Conservation (phyloP, 2,113 vertebrate species). For the Drymodes brunneopygia region DNA sequence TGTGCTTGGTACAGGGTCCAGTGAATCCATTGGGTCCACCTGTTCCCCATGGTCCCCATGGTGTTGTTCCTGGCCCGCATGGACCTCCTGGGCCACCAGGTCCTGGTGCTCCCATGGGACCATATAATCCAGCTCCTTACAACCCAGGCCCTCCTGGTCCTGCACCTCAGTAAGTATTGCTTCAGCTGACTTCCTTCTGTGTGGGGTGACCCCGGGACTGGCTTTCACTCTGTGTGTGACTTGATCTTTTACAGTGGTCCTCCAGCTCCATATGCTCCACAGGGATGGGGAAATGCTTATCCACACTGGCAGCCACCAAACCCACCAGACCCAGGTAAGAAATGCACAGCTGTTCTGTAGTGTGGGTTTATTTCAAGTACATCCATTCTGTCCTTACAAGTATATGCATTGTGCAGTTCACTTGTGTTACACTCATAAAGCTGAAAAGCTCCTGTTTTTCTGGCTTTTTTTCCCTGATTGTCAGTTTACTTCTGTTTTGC, state of each 20-base stretch:
- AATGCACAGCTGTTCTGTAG: background rate
- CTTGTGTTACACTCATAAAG: background rate
- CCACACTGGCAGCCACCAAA: slow-evolving; percentile 96
- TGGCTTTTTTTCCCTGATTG: background rate
- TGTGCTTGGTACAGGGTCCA: slow-evolving; percentile 78
- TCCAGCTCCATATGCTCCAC: slow-evolving; percentile 93
- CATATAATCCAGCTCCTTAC: slow-evolving; percentile 95
- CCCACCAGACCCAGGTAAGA: slow-evolving; percentile 93
- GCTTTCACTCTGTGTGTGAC: background rate
- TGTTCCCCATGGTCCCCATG: slow-evolving; percentile 93
- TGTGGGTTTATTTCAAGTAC: background rate
- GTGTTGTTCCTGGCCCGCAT: slow-evolving; percentile 89
- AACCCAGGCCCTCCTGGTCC: slow-evolving; percentile 94
- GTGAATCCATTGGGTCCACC: slow-evolving; percentile 96
- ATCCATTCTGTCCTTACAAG: background rate
- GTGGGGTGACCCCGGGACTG: background rate
- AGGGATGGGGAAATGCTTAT: slow-evolving; percentile 97
- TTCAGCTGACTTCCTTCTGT: background rate
- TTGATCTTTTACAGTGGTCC: slow-evolving; percentile 79
- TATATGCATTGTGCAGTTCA: background rate
- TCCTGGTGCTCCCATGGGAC: slow-evolving; percentile 94
- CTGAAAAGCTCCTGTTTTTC: background rate
- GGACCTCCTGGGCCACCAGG: slow-evolving; percentile 90
- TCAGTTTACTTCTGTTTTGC: background rate
- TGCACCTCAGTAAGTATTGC: slow-evolving; percentile 87